Base-by-base conservation (phyloP, 2,113 vertebrate species). In the Seriola aureovittata region DNA sequence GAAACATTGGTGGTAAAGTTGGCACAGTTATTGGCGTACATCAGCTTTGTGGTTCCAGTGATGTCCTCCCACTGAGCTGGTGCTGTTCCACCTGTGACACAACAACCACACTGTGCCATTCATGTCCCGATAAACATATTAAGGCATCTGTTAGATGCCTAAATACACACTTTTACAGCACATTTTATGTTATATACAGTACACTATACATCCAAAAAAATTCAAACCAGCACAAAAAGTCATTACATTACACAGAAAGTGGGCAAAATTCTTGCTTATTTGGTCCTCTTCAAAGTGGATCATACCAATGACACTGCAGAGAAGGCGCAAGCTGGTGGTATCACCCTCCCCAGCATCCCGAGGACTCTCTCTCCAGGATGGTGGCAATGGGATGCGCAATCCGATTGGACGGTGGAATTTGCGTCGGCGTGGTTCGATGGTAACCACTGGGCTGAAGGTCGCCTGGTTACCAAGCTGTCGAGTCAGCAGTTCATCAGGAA, bases 61-160 rank as follows among this genome's bases (percentile, higher is more conserved):
- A 99, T 99, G 79, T 99, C 98, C 90, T 99, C 98, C 98, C 98
- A 99, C 92, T 99, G 98, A 71, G 98, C 98, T 63, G 97, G 95
- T 17, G 96, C 97, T 17, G 97, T 99, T 69, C 98, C 98, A 88
- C 98, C 98, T 99, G 80, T 66, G 64, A 70, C 50, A 71, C 4
- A 55, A 76, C 16, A 79, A 85, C 5, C 34, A 76, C 34, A 75
- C 17, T 17, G 73, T 38, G 70, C 87, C 75, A 84, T 78, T 69
- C 63, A 76, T 38, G 38, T 19, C 62, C 60, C 5, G 21, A 57
- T 46, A 38, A 52, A 16, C 7, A 38, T 29, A 29, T 38, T 38
- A 38, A 38, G 38, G 38, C 8, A 55, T 29, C 19, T 34, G 40
- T 38, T 36, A 77, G n/a, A 50, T 32, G 21, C 32, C 29, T 32